Evolutionary conservation across 2,888 invertebrate species (phyloP).

Genomic region (Electrophaes corylata): DNA sequence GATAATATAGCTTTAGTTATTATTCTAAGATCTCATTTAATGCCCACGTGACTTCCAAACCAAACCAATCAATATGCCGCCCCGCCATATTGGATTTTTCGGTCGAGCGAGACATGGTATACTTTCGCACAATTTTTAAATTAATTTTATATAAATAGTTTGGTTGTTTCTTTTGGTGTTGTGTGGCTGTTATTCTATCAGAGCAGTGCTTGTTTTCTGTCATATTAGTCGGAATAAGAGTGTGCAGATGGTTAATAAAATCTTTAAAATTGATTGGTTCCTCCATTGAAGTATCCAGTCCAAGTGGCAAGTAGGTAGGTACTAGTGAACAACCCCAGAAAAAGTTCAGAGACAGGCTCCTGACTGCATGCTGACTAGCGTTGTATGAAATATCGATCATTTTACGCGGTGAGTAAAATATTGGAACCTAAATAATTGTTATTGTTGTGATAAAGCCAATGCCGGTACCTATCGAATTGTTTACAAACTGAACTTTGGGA

Average conservation of each 20-base stretch:
- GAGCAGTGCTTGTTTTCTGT: neutral
- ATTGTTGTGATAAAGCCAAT: constrained; percentile 24
- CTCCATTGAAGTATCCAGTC: constrained; percentile 72
- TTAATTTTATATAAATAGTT: neutral
- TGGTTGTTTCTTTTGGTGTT: constrained; percentile 35
- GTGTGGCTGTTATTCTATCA: constrained; percentile 18
- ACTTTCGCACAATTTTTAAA: constrained; percentile 57
- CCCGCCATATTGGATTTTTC: constrained; percentile 69
- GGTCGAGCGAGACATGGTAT: constrained; percentile 56
- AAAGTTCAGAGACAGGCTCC: constrained; percentile 53
- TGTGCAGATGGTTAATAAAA: constrained; percentile 37
- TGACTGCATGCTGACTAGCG: constrained; percentile 18
- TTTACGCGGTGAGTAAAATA: constrained; percentile 12
- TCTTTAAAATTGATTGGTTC: constrained; percentile 53
- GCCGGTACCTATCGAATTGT: constrained; percentile 38
- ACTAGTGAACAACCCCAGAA: constrained; percentile 55
- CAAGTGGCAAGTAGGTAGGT: constrained; percentile 60
- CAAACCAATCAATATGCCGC: constrained; percentile 46
- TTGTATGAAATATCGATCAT: constrained; percentile 6
- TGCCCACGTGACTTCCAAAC: constrained; percentile 61
- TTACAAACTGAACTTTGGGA: constrained; percentile 24
- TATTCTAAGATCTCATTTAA: neutral
- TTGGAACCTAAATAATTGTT: constrained; percentile 8
- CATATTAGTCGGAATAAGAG: neutral
- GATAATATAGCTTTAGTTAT: too few relatives aligned